These are phyloP conservation scores for Oncorhynchus tshawytscha DNA, from an alignment of 2,113 vertebrate species.

Conservation along the genomic window DNA sequence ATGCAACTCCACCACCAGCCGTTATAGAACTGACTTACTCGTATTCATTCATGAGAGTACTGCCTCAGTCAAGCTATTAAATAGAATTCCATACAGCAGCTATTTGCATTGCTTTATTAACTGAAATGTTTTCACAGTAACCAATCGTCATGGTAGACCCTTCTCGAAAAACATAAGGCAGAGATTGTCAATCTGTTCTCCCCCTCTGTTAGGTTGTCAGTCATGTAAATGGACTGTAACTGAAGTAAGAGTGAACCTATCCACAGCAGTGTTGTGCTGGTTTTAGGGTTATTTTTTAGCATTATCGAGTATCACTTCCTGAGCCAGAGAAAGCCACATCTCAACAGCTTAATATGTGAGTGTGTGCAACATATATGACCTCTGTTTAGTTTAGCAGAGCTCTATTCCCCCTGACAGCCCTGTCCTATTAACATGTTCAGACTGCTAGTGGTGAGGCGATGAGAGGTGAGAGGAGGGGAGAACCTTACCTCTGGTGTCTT, in stretches of 20 bases:
- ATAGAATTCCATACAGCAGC: too few species aligned
- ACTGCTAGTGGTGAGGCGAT: too few species aligned
- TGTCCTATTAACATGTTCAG: not conserved
- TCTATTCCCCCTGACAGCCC: not conserved
- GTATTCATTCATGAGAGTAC: not conserved
- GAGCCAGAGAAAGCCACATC: conserved; percentile 1
- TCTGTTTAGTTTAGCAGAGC: not conserved
- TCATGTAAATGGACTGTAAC: not conserved
- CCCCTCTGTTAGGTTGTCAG: too few species aligned
- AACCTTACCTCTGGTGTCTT: conserved; percentile 87
- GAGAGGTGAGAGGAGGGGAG: not conserved
- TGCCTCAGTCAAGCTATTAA: too few species aligned
- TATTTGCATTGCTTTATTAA: too few species aligned
- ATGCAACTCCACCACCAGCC: not conserved
- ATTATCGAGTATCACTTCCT: not conserved
- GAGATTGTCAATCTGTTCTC: too few species aligned
- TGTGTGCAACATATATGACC: not conserved
- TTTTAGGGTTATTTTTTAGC: conserved; percentile 15
- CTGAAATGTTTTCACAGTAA: too few species aligned
- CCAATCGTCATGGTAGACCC: too few species aligned
- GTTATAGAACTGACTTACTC: not conserved
- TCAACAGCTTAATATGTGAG: conserved; percentile 1
- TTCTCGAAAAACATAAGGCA: too few species aligned
- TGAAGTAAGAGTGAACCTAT: not conserved
- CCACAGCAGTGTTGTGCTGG: not conserved